phyloP scores from a whole-genome alignment of 2,797 vertebrate genomes.

The Parotocinclus haroldoi region DNA sequence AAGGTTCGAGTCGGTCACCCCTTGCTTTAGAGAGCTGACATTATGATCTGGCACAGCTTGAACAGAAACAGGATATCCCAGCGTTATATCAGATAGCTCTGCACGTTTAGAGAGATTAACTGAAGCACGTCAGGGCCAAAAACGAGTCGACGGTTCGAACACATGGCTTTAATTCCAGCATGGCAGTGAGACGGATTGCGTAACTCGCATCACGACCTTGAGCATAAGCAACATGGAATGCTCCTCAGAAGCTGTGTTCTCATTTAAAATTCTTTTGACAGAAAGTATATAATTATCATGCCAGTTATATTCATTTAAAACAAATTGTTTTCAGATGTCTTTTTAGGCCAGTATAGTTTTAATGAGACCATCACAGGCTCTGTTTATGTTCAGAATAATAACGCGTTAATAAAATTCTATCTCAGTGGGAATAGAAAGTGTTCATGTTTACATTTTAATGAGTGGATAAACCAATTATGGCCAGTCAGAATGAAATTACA shows the following conservation, averaged over 20 bases:
- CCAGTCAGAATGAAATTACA: too few relatives aligned
- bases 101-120: not conserved
- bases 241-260: conserved; percentile 13
- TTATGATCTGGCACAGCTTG: conserved; percentile 9
- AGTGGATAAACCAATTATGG: too few relatives aligned
- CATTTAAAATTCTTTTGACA: not conserved
- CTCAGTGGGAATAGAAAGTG: too few relatives aligned
- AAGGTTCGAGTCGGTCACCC: not conserved
- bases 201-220: conserved; percentile 17
- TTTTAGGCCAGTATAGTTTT: too few relatives aligned
- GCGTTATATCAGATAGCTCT: conserved; percentile 27
- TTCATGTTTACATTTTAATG: too few relatives aligned
- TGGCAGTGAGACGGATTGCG: conserved; percentile 12
- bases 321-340: too few relatives aligned
- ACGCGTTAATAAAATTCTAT: too few relatives aligned
- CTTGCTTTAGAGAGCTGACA: conserved; percentile 8
- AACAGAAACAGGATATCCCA: conserved; percentile 27
- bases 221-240: not conserved
- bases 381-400: too few relatives aligned
- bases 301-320: too few relatives aligned
- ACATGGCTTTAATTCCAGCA: conserved; percentile 45
- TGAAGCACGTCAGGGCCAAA: conserved; percentile 7
- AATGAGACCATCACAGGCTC: too few relatives aligned
- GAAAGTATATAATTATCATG: too few relatives aligned
- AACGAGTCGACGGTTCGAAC: conserved; percentile 17